These are phyloP conservation scores for Corvus hawaiiensis DNA, from an alignment of 2,113 vertebrate species.

Conservation along the genomic window DNA sequence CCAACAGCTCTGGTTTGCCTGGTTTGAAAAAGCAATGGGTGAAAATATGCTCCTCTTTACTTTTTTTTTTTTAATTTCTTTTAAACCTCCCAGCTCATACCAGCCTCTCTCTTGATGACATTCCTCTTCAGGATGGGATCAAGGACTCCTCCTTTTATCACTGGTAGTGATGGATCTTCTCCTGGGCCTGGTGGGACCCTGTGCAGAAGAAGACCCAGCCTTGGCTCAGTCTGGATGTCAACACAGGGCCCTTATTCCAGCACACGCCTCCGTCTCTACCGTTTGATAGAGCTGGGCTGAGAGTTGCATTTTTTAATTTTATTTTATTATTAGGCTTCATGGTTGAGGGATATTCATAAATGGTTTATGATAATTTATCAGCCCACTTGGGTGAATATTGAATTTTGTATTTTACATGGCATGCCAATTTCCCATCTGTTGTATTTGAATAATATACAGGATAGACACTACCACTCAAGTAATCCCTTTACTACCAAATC, in stretches of 20 bases:
- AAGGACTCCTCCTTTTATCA: background rate
- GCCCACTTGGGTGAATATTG: constrained; percentile 69
- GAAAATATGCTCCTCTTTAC: background rate
- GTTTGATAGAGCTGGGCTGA: background rate
- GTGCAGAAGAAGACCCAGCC: background rate
- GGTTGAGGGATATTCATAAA: constrained; percentile 69
- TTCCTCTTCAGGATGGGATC: background rate
- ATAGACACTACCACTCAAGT: constrained; percentile 49
- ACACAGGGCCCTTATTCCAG: background rate
- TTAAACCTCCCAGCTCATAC: background rate
- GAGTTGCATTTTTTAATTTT: constrained; percentile 50
- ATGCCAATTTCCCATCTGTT: constrained; percentile 74
- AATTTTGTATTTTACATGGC: constrained; percentile 64
- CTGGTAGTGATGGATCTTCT: background rate
- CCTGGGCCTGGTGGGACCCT: background rate
- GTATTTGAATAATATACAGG: constrained; percentile 67
- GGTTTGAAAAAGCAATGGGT: background rate
- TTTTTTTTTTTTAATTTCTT: background rate
- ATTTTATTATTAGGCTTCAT: constrained; percentile 66
- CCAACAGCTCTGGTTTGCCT: background rate
- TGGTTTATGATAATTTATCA: constrained; percentile 71
- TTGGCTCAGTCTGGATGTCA: background rate
- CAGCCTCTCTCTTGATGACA: background rate
- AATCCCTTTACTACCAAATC: constrained; percentile 66
- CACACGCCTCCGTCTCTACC: background rate